These are phyloP conservation scores for Hydrozoanthus gracilis DNA, from an alignment of 92 coral and sea anemone species.

Conservation along the genomic window DNA sequence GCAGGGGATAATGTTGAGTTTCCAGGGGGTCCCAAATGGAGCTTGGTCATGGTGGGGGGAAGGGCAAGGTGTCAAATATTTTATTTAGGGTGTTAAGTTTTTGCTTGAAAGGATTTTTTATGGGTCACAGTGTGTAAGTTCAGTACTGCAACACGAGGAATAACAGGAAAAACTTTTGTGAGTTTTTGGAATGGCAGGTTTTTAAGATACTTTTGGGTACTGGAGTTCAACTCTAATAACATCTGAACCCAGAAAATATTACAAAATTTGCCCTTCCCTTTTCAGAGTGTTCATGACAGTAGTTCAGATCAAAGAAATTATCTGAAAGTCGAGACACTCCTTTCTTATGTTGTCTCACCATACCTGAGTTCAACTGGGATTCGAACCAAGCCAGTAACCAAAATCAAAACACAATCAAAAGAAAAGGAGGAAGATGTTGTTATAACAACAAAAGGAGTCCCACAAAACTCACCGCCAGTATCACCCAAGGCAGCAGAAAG, in stretches of 20 bases:
- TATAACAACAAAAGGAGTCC: constrained; percentile 45
- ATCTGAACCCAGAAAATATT: background rate
- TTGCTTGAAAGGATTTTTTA: no score
- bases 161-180: no score
- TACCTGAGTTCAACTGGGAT: constrained; percentile 90
- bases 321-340: constrained; percentile 81
- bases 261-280: background rate
- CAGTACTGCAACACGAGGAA: no score
- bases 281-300: constrained; percentile 82
- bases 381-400: constrained; percentile 61
- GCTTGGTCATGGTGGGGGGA: no score
- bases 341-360: constrained; percentile 87
- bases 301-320: constrained; percentile 73
- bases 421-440: constrained; percentile 34
- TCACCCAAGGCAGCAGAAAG: constrained; percentile 61
- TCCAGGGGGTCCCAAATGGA: no score
- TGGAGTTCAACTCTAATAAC: no score
- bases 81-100: no score
- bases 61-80: no score
- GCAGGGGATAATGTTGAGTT: no score
- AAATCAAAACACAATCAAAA: constrained; percentile 22
- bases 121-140: no score
- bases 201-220: no score
- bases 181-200: no score
- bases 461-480: constrained; percentile 48